Evolutionary conservation across 2,888 invertebrate species (phyloP).

Genomic region (Xestoiulus laeticollis): DNA sequence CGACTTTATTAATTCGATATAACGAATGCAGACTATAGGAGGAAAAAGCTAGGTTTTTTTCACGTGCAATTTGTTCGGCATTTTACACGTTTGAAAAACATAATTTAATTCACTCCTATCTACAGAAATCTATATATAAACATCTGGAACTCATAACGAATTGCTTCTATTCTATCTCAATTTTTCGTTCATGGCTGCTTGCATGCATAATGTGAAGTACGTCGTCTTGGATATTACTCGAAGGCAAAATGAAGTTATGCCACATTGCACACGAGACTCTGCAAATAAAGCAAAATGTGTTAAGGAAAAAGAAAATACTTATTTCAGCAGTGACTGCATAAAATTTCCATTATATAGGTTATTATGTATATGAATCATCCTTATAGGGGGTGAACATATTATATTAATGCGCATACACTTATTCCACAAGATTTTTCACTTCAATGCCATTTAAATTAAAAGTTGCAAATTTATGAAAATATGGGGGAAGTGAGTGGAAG

Average conservation of each 20-base stretch:
- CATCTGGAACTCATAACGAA: conserved; percentile 20
- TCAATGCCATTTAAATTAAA: conserved; percentile 46
- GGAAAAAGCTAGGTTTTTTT: too few relatives aligned
- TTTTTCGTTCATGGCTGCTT: conserved; percentile 3
- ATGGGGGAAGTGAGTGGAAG: neutral
- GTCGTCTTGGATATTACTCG: conserved; percentile 3
- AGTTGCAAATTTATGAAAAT: conserved; percentile 49
- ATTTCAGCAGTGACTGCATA: conserved; percentile 36
- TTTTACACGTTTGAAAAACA: conserved; percentile 20
- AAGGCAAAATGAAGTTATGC: neutral
- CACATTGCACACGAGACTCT: conserved; percentile 20
- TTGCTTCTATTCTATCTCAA: neutral
- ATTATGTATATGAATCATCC: conserved; percentile 44
- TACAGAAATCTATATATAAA: neutral
- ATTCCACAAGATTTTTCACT: conserved; percentile 47
- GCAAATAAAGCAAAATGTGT: conserved; percentile 40
- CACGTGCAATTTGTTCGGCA: neutral
- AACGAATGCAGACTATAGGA: too few relatives aligned
- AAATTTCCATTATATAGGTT: conserved; percentile 41
- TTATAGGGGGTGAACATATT: neutral
- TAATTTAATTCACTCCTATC: conserved; percentile 12
- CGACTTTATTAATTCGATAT: too few relatives aligned
- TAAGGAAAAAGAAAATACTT: conserved; percentile 29
- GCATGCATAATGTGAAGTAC: conserved; percentile 18
- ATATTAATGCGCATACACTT: conserved; percentile 43